These are phyloP conservation scores for Mactromeris polynyma DNA, from an alignment of 2,888 invertebrate species.

Conservation along the genomic window DNA sequence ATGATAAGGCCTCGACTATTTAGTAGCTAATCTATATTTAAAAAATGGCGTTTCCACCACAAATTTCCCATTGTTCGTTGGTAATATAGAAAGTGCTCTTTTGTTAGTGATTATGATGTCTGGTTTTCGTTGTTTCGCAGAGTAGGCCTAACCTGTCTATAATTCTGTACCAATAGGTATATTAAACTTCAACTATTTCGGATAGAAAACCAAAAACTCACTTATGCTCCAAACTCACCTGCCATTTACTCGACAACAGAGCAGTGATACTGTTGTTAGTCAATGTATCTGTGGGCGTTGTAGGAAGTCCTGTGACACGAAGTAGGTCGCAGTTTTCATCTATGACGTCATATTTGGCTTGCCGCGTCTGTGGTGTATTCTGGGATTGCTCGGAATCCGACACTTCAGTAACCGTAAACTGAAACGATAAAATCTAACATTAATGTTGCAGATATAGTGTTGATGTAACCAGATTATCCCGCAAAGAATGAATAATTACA, in stretches of 20 bases:
- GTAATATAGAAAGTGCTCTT: no score
- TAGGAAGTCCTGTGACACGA: conserved; percentile 12
- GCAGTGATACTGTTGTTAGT: conserved; percentile 85
- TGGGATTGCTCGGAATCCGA: conserved; percentile 50
- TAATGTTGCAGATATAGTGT: no score
- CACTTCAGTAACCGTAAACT: conserved; percentile 69
- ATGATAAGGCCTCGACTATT: no score
- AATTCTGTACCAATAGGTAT: background rate
- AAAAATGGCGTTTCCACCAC: no score
- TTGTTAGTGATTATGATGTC: no score
- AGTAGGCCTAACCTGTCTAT: background rate
- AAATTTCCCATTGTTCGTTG: no score
- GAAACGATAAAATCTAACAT: background rate
- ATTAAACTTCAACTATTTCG: background rate
- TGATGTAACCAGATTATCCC: no score
- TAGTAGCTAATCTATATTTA: no score
- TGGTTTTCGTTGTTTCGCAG: no score
- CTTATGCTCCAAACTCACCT: conserved; percentile 72
- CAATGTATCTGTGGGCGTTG: conserved; percentile 72
- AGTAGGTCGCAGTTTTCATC: conserved; percentile 60
- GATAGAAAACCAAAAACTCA: background rate
- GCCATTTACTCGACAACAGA: conserved; percentile 83
- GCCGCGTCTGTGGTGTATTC: background rate
- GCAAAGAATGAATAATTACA: no score
- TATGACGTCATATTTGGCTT: conserved; percentile 50